Evolutionary conservation across 2,888 invertebrate species (phyloP), one percentile per base, ranked within the genome.

Genomic region (Strigamia maritima): DNA sequence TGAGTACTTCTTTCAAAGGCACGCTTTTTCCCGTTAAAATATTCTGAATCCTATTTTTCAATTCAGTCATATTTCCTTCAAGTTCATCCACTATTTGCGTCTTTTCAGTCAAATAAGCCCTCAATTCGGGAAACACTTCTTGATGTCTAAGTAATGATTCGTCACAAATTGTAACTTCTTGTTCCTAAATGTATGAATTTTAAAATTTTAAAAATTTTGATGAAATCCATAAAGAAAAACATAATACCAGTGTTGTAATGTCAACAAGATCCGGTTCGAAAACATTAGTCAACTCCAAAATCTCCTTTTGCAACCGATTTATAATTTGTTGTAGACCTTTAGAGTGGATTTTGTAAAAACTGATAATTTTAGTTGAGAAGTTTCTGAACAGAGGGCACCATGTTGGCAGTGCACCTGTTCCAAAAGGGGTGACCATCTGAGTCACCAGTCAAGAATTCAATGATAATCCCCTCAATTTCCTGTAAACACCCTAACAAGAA

Each of bases 211-310:
- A 19, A 60, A 60, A 12, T 40, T 60, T 22, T 10, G n/a, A 49
- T n/a, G 2, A 19, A 60, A 16, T 19, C 19, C 19, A 6, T 40
- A 12, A 40, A 1, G 16, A 40, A 40, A 14, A 2, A 4, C 19
- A 2, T 16, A n/a, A 82, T 82, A 85, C 86, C 83, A 85, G 81
- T 4, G 84, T 84, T 19, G 84, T 81, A 10, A 86, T 83, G 82
- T 86, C 85, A 3, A 85, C 84, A 7, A 85, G 86, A 16, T 82
- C 83, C 28, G 85, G 84, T 74, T 85, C 85, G 81, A 86, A 86
- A 12, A 83, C 81, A 74, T 82, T 84, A 78, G 82, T 82, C 80
- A 85, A 79, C 76, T 86, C 86, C 44, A 80, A 81, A 6, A 86
- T 82, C 78, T 85, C 84, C 84, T 8, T 31, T 22, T 54, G 65